Conservation (phyloP, 2,113 vertebrate genomes). For the Nannobrachium achirus region DNA sequence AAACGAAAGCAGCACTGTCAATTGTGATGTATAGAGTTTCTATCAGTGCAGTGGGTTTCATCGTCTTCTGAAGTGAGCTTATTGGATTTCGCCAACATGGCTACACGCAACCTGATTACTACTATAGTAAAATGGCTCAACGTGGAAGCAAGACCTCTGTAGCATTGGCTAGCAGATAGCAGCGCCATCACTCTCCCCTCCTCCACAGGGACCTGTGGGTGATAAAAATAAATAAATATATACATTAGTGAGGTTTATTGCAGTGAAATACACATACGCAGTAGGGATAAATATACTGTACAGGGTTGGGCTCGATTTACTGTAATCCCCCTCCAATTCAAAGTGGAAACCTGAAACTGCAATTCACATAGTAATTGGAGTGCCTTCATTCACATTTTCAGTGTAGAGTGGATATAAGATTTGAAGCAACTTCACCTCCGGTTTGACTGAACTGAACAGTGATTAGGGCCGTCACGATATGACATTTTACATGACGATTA, state of each 20-base stretch:
- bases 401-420: too few species aligned
- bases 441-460: background rate
- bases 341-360: too few species aligned
- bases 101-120: background rate
- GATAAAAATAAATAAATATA: background rate
- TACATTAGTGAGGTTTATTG: background rate
- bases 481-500: too few species aligned
- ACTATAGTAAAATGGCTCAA: constrained; percentile 11
- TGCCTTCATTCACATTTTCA: too few species aligned
- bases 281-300: too few species aligned
- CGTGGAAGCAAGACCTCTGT: constrained; percentile 7
- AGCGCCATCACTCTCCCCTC: constrained; percentile 25
- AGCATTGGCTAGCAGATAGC: background rate
- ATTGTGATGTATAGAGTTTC: constrained; percentile 1
- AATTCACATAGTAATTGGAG: too few species aligned
- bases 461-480: too few species aligned
- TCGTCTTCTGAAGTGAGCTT: too few species aligned
- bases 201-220: constrained; percentile 46
- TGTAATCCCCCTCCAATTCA: too few species aligned
- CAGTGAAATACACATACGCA: background rate
- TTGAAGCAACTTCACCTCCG: too few species aligned
- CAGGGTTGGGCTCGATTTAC: too few species aligned
- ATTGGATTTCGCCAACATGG: background rate
- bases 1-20: background rate
- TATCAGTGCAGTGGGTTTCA: constrained; percentile 12